phyloP scores from a whole-genome alignment of 2,113 vertebrate genomes.

The Rhea americana region DNA sequence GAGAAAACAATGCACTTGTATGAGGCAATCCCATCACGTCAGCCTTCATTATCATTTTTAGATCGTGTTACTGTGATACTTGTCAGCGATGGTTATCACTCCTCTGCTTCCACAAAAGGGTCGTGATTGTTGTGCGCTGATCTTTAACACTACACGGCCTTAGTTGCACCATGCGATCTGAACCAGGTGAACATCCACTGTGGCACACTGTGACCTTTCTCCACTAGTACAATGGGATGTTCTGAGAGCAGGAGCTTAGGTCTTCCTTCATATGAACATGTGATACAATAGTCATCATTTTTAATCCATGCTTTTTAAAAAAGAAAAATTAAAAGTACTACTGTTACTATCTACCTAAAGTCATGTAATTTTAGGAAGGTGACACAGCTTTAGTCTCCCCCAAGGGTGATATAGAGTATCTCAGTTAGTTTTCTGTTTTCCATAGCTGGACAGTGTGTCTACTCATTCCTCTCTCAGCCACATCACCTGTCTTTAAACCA shows the following conservation, averaged over 20 bases:
- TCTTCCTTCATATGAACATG: background rate
- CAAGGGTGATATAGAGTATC: background rate
- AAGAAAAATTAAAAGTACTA: background rate
- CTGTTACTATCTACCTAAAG: background rate
- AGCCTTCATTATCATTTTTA: constrained; percentile 47
- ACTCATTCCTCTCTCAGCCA: background rate
- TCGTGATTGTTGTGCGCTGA: background rate
- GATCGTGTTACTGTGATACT: background rate
- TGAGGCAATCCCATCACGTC: constrained; percentile 50
- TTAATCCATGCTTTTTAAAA: background rate
- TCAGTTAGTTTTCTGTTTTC: background rate
- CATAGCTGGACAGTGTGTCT: constrained; percentile 6
- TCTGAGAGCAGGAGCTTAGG: background rate
- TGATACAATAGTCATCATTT: background rate
- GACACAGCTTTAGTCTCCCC: background rate
- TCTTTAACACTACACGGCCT: background rate
- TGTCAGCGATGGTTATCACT: background rate
- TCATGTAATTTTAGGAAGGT: background rate
- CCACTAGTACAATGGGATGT: background rate
- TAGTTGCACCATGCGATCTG: background rate
- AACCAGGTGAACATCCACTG: background rate
- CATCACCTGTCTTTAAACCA: background rate
- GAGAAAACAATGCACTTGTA: constrained; percentile 41
- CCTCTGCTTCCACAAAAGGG: background rate
- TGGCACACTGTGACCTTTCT: background rate